Evolutionary conservation across 2,113 vertebrate genomes (phyloP).

Genomic region (Rhagologus leucostigma): DNA sequence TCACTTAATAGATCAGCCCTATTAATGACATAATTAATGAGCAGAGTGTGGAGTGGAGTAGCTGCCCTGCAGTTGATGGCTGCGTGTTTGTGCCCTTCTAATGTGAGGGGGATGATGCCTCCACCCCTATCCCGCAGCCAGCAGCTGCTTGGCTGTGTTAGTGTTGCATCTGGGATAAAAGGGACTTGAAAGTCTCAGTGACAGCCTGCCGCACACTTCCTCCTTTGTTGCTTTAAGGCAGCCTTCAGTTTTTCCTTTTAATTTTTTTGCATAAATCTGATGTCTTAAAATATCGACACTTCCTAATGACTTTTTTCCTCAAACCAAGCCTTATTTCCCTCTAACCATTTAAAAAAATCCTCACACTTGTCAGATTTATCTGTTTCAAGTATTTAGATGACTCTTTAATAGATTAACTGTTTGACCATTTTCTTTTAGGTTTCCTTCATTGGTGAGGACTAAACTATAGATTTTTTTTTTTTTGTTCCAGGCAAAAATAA

Average conservation of each 20-base stretch:
- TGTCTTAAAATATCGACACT: neutral
- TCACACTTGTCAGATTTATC: neutral
- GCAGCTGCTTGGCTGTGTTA: neutral
- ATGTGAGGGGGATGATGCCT: neutral
- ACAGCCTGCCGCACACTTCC: neutral
- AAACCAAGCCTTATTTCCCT: neutral
- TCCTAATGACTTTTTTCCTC: neutral
- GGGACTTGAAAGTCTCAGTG: neutral
- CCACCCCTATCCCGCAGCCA: neutral
- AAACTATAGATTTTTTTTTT: neutral
- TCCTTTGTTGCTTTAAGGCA: neutral
- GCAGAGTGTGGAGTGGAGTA: accelerated
- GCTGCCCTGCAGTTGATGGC: neutral
- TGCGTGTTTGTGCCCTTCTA: neutral
- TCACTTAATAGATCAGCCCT: neutral
- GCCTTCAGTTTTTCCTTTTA: neutral
- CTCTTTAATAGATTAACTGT: neutral
- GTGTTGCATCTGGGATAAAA: neutral
- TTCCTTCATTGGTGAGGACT: neutral
- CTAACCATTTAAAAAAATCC: neutral
- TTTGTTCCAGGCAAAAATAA: neutral
- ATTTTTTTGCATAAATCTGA: neutral
- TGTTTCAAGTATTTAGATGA: neutral
- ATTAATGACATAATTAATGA: neutral
- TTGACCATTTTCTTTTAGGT: neutral